Base-by-base conservation (phyloP, 2,888 invertebrate species). In the Noctua fimbriata region DNA sequence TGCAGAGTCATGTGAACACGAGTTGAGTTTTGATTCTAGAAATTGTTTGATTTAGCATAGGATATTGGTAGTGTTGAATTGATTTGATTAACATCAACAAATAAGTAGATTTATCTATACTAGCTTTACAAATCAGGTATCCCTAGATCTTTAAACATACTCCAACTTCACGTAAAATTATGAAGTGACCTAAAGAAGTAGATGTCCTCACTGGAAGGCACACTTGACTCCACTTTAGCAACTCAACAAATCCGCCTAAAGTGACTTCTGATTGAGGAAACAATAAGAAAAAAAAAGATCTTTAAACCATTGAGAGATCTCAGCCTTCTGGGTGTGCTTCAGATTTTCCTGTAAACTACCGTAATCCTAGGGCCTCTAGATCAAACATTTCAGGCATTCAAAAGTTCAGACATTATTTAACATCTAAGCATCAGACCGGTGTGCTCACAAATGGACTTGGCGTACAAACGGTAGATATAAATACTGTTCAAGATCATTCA, bases 401-500 rank as follows among this genome's bases (percentile, higher is more conserved):
- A 70, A 41, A 66, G 63, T 65, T 74, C 21, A 18, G n/a, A 60
- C 76, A 72, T 79, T 74, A 87, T 83, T 66, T 75, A 76, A 87
- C 74, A 76, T 84, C 65, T 81, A 78, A 81, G 52, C 69, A 72
- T 52, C 73, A 21, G 74, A 65, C 69, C 44, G 66, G 44, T 78
- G 81, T 83, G 52, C 24, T 81, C 81, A 82, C 82, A 85, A 87
- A 88, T 85, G 82, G 80, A 69, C 65, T 72, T 69, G 69, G 65
- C 73, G 63, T 76, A 79, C 69, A 84, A 81, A 84, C 79, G 65
- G 78, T 67, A 78, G 88, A 86, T 90, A 91, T 91, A 91, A 91
- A 93, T 92, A 92, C 91, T 87, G 79, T 81, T 85, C 84, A 87
- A 83, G 85, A 90, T 87, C 91, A 90, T 91, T 93, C 91, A 90